Evolutionary conservation across 37 sponge, comb jelly and placozoan genomes (phyloP), one percentile per base, ranked within the genome.

Genomic region (Geodia barretti): DNA sequence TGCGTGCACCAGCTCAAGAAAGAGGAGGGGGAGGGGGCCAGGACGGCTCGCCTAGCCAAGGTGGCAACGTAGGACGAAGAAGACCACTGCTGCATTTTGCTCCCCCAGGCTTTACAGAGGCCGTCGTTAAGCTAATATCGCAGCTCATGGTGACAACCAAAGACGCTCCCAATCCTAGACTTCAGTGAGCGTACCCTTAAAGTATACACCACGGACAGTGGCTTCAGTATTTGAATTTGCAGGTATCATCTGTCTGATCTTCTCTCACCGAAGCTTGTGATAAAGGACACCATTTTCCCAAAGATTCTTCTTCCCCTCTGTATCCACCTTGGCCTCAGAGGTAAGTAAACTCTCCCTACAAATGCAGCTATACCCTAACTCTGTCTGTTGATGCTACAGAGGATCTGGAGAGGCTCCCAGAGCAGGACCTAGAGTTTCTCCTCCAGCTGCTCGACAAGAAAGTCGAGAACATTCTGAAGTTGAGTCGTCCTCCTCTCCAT

Each of bases 221-320:
- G 54, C 54, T 14, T 47, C 54, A 47, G 7, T 47, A 7, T 14
- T 47, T 47, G 14, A 14, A 7, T 14, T 14, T 47, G 54, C 23
- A 80, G 80, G 31, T 80, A 71, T 31, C 62, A 54, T 30, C 47
- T 80, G 32, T 70, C 80, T 35, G 80, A 80, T 58, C 62, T 80
- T 42, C 35, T 80, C 25, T 31, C 60, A 0, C 68, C 25, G 33
- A 68, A 32, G 33, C 72, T 60, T 21, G 70, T 41, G 61, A n/a
- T 40, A 1, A 63, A 64, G 20, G 74, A 78, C 5, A 25, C 72
- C 33, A 23, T 86, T 11, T 36, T 79, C 58, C 23, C 60, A 11
- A 71, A 65, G 30, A 64, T 86, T 0, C 26, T 86, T 38, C 86
- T 86, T 25, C 86, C 86, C 8, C 68, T 86, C 39, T 71, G 73